Evolutionary conservation across 2,113 vertebrate genomes (phyloP), one percentile per base, ranked within the genome.

Genomic region (Hydropotes inermis): DNA sequence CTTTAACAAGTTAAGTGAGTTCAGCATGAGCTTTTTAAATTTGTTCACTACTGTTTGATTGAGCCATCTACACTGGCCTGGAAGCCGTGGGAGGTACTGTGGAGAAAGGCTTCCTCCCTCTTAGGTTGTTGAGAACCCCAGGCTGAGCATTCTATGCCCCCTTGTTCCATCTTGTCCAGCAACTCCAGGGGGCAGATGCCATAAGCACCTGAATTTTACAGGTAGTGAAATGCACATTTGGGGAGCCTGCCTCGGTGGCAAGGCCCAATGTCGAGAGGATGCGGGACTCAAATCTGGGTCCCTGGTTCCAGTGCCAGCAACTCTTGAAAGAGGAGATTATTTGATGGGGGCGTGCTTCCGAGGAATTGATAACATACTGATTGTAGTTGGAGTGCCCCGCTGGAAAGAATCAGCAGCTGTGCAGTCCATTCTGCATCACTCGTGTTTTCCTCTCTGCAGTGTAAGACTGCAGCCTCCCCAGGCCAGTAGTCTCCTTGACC

Each of bases 1-100:
- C 95, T 97, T 94, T 89, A 97, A 96, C 82, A 88, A 93, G 67
- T 94, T 84, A 95, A 91, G 79, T 79, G 95, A 96, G 79, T 90
- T 89, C 61, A 52, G 52, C 27, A 7, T 93, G 91, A 70, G 60
- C 74, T 87, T 91, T 91, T 89, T 74, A 17, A 85, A 89, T 96
- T 83, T 64, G 57, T 55, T 94, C 82, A 78, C 2, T 89, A 55
- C 33, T 10, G 0, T 92, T 97, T 95, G 83, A 85, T 94, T 54
- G 95, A 96, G 89, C 52, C 1, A 0, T 96, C 92, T 96, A 27
- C 39, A 13, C 76, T 57, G 84, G 92, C 74, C 87, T 0, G 0
- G 74, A 87, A 79, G 39, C 84, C 0, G 1, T 45, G 78, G 96
- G 89, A 81, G 25, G 91, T 15, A 7, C 52, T 23, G 3, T 70